Evolutionary conservation across 2,113 vertebrate species (phyloP).

Genomic region (Lophura nycthemera): DNA sequence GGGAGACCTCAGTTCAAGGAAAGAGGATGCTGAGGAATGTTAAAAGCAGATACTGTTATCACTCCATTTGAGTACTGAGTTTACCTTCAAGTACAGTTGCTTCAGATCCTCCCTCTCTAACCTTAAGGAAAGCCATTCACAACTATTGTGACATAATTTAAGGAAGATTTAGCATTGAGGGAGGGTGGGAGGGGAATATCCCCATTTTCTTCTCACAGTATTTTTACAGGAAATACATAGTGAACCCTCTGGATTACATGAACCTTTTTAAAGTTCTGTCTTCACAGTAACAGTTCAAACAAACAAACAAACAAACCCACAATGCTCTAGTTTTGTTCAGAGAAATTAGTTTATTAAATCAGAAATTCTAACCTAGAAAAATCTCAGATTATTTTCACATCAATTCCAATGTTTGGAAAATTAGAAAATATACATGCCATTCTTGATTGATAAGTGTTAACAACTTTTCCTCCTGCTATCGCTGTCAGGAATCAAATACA

Average conservation of each 20-base stretch:
- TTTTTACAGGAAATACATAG: neutral
- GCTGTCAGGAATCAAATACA: neutral
- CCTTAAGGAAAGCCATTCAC: neutral
- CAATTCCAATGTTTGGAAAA: neutral
- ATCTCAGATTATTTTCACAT: neutral
- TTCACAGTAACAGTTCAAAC: neutral
- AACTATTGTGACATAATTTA: neutral
- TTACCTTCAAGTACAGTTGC: neutral
- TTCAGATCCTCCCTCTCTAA: neutral
- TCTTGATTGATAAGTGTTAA: neutral
- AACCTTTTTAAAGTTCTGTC: neutral
- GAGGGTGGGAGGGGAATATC: neutral
- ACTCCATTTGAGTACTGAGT: neutral
- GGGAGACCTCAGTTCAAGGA: neutral
- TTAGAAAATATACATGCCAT: neutral
- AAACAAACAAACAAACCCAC: neutral
- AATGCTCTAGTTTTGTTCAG: neutral
- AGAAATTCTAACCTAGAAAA: neutral
- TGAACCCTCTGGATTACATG: neutral
- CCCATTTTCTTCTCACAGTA: neutral
- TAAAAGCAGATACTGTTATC: conserved; percentile 53
- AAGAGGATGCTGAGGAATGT: conserved; percentile 43
- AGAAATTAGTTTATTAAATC: neutral
- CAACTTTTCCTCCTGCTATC: neutral
- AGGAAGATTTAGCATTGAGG: neutral